These are phyloP conservation scores for Malaclemys terrapin DNA, from an alignment of 2,113 vertebrate genomes.

Conservation along the genomic window DNA sequence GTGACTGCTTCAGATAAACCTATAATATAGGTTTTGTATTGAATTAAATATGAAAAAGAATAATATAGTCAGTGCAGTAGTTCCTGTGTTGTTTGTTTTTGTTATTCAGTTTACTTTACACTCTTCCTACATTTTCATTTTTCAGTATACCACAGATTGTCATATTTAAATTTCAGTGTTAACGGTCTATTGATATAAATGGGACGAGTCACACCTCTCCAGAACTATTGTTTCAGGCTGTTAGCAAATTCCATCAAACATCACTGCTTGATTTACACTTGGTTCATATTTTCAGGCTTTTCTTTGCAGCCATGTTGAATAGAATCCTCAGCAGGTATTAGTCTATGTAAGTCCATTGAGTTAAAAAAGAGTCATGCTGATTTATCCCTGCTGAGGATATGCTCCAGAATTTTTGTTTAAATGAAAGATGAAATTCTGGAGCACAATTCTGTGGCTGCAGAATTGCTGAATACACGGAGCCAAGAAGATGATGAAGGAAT, in stretches of 20 bases:
- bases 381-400: not conserved
- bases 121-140: not conserved
- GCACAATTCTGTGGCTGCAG: not conserved
- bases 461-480: not conserved
- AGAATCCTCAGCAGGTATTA: slow-evolving; percentile 11
- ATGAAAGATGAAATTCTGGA: not conserved
- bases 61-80: not conserved
- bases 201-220: not conserved
- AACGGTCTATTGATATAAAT: not conserved
- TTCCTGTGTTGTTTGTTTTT: not conserved
- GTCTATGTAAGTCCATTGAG: not conserved
- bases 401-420: not conserved
- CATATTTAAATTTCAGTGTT: not conserved
- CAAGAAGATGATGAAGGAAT: not conserved
- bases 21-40: not conserved
- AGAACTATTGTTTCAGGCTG: not conserved
- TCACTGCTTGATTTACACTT: not conserved
- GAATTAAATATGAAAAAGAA: not conserved
- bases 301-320: not conserved
- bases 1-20: not conserved
- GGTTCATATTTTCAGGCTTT: slow-evolving; percentile 7
- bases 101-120: not conserved
- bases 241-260: not conserved
- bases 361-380: not conserved
- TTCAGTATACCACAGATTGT: not conserved